A percentile compares a stretch with the other conserved stretches of the same genome.
Evolutionary conservation across 2,888 invertebrate species (phyloP).

Genomic region (Epistrophe grossulariae): DNA sequence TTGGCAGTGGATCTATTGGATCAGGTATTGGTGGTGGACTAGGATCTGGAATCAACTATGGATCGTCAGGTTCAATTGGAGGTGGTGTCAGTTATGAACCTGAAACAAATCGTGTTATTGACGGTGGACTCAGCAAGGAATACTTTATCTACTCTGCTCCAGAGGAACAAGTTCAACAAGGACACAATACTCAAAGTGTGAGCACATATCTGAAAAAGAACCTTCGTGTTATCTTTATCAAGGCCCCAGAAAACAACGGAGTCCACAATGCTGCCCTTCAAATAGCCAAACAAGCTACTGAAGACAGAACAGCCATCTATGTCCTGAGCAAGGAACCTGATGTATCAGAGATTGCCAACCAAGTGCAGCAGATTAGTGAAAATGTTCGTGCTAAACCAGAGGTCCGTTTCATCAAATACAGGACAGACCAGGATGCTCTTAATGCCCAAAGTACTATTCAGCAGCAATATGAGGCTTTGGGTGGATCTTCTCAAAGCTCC

Average conservation of each 20-base stretch:
- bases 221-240: constrained; percentile 82
- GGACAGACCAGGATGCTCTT: constrained; percentile 81
- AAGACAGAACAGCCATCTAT: constrained; percentile 80
- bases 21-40: not conserved
- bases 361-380: constrained; percentile 85
- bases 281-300: constrained; percentile 79
- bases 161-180: constrained; percentile 9
- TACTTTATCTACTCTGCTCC: constrained; percentile 15
- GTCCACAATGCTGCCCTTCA: constrained; percentile 79
- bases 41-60: constrained; percentile 11
- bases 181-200: not conserved
- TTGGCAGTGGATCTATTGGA: constrained; percentile 8
- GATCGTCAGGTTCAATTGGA: constrained; percentile 17
- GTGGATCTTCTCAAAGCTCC: constrained; percentile 78
- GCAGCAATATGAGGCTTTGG: constrained; percentile 79
- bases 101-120: not conserved
- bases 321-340: constrained; percentile 80
- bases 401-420: constrained; percentile 83
- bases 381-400: constrained; percentile 82
- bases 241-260: constrained; percentile 81
- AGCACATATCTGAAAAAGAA: constrained; percentile 78
- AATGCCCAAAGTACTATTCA: constrained; percentile 81
- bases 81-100: not conserved
- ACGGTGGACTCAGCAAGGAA: constrained; percentile 36
- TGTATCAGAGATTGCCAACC: constrained; percentile 84